phyloP scores from a whole-genome alignment of 2,797 vertebrate genomes.

The Ctenopoma multispine region DNA sequence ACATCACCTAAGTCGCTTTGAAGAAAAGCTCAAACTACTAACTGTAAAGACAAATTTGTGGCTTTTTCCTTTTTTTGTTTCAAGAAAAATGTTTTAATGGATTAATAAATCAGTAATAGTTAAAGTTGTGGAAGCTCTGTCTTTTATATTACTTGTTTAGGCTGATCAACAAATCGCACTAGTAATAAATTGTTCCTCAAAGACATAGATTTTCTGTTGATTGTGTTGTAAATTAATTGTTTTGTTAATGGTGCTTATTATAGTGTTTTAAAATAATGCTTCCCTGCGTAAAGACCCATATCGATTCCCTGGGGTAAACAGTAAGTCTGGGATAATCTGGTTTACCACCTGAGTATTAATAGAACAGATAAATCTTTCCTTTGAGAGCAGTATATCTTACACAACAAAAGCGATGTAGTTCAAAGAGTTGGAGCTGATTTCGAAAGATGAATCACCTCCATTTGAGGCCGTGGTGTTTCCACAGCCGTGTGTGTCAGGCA shows the following conservation, averaged over 20 bases:
- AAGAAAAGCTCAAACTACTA: too few species aligned
- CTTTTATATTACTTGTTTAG: not conserved
- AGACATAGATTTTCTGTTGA: not conserved
- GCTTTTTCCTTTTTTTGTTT: not conserved
- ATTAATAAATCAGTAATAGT: not conserved
- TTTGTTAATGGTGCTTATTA: not conserved
- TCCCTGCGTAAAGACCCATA: constrained; percentile 15
- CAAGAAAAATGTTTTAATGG: not conserved
- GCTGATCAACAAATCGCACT: constrained; percentile 6
- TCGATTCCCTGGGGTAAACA: constrained; percentile 30
- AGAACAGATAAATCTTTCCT: constrained; percentile 53
- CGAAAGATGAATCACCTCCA: constrained; percentile 24
- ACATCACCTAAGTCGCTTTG: not conserved
- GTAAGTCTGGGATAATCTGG: constrained; percentile 43
- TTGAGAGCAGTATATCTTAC: constrained; percentile 28
- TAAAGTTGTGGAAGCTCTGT: not conserved
- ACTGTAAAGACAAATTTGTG: not conserved
- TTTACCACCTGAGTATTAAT: constrained; percentile 59
- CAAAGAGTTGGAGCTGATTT: constrained; percentile 47
- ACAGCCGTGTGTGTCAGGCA: constrained; percentile 29
- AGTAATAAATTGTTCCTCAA: not conserved
- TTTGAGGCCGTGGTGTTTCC: constrained; percentile 30
- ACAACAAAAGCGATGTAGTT: constrained; percentile 40
- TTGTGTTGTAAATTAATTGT: not conserved
- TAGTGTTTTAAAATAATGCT: not conserved